Evolutionary conservation across 2,113 vertebrate species (phyloP).

Genomic region (Proterorhinus semilunaris): DNA sequence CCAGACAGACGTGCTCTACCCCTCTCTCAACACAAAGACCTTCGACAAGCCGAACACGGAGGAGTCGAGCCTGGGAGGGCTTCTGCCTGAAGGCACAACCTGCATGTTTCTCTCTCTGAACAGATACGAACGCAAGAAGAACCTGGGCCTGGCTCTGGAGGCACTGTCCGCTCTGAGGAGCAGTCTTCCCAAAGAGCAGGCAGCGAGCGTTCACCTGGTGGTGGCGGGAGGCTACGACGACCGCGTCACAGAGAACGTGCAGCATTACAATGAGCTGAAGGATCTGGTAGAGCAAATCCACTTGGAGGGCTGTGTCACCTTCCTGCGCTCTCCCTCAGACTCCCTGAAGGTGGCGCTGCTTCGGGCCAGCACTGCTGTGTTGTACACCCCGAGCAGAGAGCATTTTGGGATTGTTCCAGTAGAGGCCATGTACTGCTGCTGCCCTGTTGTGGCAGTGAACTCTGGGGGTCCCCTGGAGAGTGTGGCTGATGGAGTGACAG

Average conservation of each 20-base stretch:
- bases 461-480: slow-evolving; percentile 95
- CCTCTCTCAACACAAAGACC: slow-evolving; percentile 84
- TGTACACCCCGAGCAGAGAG: slow-evolving; percentile 95
- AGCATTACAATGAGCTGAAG: slow-evolving; percentile 87
- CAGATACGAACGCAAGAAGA: slow-evolving; percentile 96
- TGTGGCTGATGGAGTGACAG: slow-evolving; percentile 82
- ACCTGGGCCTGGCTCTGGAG: slow-evolving; percentile 83
- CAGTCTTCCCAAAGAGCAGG: slow-evolving; percentile 71
- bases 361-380: slow-evolving; percentile 79
- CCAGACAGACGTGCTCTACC: slow-evolving; percentile 89
- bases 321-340: slow-evolving; percentile 91
- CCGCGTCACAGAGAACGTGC: slow-evolving; percentile 87
- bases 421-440: slow-evolving; percentile 94
- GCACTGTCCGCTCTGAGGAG: slow-evolving; percentile 79
- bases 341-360: slow-evolving; percentile 87
- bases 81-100: slow-evolving; percentile 79
- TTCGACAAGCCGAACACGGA: slow-evolving; percentile 78
- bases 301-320: slow-evolving; percentile 81
- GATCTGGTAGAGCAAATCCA: slow-evolving; percentile 69
- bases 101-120: slow-evolving; percentile 94
- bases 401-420: slow-evolving; percentile 97
- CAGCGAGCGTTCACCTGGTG: slow-evolving; percentile 85
- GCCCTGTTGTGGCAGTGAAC: slow-evolving; percentile 91
- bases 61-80: slow-evolving; percentile 66
- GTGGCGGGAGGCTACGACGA: slow-evolving; percentile 94